Conservation (phyloP, 2,113 vertebrate genomes). For the Scortum barcoo region DNA sequence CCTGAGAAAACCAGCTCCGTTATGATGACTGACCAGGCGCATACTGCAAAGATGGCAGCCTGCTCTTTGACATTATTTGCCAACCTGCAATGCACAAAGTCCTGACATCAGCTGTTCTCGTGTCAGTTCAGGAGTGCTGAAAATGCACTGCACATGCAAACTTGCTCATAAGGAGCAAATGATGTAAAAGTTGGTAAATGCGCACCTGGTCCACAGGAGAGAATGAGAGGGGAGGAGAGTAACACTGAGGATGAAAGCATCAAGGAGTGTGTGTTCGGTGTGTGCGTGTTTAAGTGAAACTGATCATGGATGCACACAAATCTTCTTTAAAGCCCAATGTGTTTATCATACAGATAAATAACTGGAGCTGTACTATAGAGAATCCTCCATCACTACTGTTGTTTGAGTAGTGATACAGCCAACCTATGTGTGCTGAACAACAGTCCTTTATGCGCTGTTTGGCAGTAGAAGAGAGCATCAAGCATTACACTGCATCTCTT, state of each 20-base stretch:
- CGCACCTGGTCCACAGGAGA: constrained; percentile 34
- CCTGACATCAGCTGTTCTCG: constrained; percentile 37
- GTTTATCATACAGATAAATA: too few relatives aligned
- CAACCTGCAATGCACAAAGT: constrained; percentile 16
- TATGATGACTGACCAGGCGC: constrained; percentile 1
- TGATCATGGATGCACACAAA: not conserved
- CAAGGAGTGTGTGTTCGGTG: not conserved
- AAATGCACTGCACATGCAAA: not conserved
- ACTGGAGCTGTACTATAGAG: not conserved
- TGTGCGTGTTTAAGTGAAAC: not conserved
- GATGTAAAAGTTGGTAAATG: constrained; percentile 12
- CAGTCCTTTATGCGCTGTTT: not conserved
- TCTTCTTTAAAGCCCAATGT: not conserved
- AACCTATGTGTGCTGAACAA: not conserved
- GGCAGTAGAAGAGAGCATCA: not conserved
- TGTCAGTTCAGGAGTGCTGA: constrained; percentile 32
- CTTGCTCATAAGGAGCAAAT: not conserved
- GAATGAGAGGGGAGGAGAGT: not conserved
- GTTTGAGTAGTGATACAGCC: too few relatives aligned
- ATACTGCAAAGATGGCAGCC: constrained; percentile 3
- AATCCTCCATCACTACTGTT: not conserved
- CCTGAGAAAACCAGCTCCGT: not conserved
- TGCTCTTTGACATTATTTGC: constrained; percentile 24
- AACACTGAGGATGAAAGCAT: not conserved
- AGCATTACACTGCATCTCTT: not conserved